Conservation (phyloP, 2,888 invertebrate species). For the Megamerina dolium region DNA sequence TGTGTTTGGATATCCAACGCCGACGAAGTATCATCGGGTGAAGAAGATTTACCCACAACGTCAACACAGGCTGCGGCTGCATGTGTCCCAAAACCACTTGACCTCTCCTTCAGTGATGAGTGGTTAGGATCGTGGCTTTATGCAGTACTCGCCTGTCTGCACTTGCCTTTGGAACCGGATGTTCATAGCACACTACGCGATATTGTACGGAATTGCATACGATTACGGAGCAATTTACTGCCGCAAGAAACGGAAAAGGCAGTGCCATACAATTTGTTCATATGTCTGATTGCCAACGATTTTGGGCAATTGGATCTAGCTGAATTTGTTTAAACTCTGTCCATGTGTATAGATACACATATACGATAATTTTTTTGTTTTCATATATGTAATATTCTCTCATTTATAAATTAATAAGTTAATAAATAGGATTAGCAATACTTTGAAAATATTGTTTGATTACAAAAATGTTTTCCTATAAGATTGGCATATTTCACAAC, state of each 20-base stretch:
- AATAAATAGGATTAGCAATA: background rate
- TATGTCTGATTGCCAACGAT: conserved; percentile 41
- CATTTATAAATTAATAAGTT: background rate
- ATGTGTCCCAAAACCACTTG: conserved; percentile 16
- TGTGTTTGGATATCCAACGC: conserved; percentile 35
- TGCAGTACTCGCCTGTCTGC: conserved; percentile 40
- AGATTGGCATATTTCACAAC: conserved; percentile 35
- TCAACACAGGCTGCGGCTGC: conserved; percentile 8
- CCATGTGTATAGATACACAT: too few relatives aligned
- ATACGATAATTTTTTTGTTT: background rate
- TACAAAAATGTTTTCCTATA: conserved; percentile 31
- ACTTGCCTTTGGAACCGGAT: conserved; percentile 44
- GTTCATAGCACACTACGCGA: conserved; percentile 41
- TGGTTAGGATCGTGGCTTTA: conserved; percentile 48
- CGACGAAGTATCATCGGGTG: conserved; percentile 1
- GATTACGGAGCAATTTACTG: conserved; percentile 33
- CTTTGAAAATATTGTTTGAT: too few relatives aligned
- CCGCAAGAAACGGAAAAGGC: conserved; percentile 32
- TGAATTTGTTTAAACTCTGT: conserved; percentile 32
- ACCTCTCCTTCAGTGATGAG: conserved; percentile 28
- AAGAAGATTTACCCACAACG: conserved; percentile 10
- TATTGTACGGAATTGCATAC: conserved; percentile 41
- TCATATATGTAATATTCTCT: background rate
- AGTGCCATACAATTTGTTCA: conserved; percentile 43
- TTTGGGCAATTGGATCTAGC: conserved; percentile 45